Conservation (phyloP, 2,113 vertebrate species). For the Boleophthalmus pectinirostris region DNA sequence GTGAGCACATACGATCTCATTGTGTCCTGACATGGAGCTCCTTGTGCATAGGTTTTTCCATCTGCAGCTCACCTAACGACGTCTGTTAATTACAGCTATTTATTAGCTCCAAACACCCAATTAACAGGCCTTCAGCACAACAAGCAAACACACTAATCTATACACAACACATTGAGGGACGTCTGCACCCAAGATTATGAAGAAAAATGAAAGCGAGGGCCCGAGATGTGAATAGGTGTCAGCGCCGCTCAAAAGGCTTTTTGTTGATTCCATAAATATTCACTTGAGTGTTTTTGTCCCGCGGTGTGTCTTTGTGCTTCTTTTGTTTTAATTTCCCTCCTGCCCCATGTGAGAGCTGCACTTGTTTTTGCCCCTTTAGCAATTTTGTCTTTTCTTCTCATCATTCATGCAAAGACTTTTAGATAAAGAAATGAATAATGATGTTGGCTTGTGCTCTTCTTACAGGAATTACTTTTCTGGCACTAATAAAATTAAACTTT, state of each 20-base stretch:
- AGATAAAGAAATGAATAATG: constrained; percentile 43
- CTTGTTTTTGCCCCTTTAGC: constrained; percentile 11
- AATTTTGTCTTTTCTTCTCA: constrained; percentile 37
- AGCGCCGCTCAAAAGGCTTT: constrained; percentile 55
- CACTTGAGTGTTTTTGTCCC: constrained; percentile 23
- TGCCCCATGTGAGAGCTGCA: constrained; percentile 16
- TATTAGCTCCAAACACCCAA: constrained; percentile 58
- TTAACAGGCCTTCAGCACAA: constrained; percentile 63
- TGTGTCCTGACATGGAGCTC: not conserved
- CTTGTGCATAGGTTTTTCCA: constrained; percentile 19
- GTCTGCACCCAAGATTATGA: constrained; percentile 54
- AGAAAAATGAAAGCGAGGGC: constrained; percentile 45
- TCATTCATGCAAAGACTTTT: constrained; percentile 26
- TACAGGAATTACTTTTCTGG: not conserved
- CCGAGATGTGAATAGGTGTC: constrained; percentile 43
- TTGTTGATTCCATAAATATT: constrained; percentile 41
- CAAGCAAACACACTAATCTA: constrained; percentile 60
- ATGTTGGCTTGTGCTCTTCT: constrained; percentile 8
- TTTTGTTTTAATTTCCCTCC: constrained; percentile 49
- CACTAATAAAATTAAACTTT: not conserved
- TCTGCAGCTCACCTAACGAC: constrained; percentile 39
- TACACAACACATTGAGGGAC: constrained; percentile 50
- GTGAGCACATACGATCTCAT: constrained; percentile 22
- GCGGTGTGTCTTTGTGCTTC: constrained; percentile 40
- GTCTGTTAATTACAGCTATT: constrained; percentile 70